Base-by-base conservation (phyloP, 2,797 vertebrate genomes). In the Acipenser oxyrinchus region DNA sequence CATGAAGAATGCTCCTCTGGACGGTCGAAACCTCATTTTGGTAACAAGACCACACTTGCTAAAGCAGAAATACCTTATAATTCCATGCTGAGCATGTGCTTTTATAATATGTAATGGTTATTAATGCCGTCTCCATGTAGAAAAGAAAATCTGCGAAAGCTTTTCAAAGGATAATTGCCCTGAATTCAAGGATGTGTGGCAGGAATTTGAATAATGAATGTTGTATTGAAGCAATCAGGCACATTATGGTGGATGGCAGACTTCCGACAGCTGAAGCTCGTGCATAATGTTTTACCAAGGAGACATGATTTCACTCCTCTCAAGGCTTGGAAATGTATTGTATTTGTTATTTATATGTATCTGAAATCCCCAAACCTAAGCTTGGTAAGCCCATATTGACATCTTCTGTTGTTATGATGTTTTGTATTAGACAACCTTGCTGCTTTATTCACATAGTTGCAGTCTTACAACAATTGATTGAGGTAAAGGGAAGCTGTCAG, bases 71-170 rank as follows among this genome's bases (percentile, higher is more conserved):
- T 55, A 55, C n/a, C 10, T 55, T 55, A 55, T 62, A 62, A 37
- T 53, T 7, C 51, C 15, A 10, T 55, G 51, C 64, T 23, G 8
- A 37, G 50, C 53, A 1, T 37, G 64, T 57, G 64, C 6, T 65
- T 65, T 18, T 15, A 55, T 23, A 50, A 10, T 69, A 63, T 73
- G 67, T 71, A 62, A 70, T 62, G 72, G 66, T 74, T 73, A 79
- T 78, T 79, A 75, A 71, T 71, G 76, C 77, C 78, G 74, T 49
- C 49, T 75, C 72, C 63, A 64, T 68, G 80, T 8, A 77, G 66
- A 71, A 52, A 65, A 57, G 61, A 65, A 52, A 67, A 67, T 37
- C 53, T 55, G 10, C 7, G 65, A 72, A 66, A 68, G 61, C 69
- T 66, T 63, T 49, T 66, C 68, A 63, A 77, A 65, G 74, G 63